Conservation (phyloP, 2,113 vertebrate genomes). For the Aptenodytes patagonicus region DNA sequence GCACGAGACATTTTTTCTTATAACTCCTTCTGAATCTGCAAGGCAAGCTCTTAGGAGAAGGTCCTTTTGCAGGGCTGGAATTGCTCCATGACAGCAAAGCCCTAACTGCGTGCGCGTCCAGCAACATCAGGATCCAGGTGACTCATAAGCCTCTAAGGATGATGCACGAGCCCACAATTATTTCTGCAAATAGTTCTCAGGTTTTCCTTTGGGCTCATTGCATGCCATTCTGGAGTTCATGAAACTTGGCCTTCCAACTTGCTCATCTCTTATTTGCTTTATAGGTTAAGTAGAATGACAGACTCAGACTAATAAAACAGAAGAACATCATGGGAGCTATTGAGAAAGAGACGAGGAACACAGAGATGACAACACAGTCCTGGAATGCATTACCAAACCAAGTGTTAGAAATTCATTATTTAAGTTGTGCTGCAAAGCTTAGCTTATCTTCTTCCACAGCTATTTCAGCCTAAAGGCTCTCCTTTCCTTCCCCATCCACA, state of each 20-base stretch:
- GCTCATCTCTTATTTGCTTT: not conserved
- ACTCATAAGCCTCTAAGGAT: not conserved
- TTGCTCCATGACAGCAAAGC: not conserved
- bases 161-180: not conserved
- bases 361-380: constrained; percentile 8
- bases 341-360: constrained; percentile 24
- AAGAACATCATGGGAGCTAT: constrained; percentile 10
- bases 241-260: not conserved
- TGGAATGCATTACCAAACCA: constrained; percentile 41
- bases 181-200: constrained; percentile 25
- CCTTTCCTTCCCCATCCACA: not conserved
- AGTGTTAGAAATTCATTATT: constrained; percentile 17
- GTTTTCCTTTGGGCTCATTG: not conserved
- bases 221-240: not conserved
- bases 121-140: not conserved
- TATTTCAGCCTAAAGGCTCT: not conserved
- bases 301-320: constrained; percentile 38
- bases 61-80: not conserved
- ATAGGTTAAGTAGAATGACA: constrained; percentile 47
- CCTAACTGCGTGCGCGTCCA: not conserved
- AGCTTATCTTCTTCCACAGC: constrained; percentile 31
- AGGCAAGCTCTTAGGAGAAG: not conserved
- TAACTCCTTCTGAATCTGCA: not conserved
- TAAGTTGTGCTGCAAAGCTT: constrained; percentile 1
- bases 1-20: not conserved